These are phyloP conservation scores for Drosophila kurseongensis DNA, from an alignment of 1,140 invertebrate genomes.

Conservation along the genomic window DNA sequence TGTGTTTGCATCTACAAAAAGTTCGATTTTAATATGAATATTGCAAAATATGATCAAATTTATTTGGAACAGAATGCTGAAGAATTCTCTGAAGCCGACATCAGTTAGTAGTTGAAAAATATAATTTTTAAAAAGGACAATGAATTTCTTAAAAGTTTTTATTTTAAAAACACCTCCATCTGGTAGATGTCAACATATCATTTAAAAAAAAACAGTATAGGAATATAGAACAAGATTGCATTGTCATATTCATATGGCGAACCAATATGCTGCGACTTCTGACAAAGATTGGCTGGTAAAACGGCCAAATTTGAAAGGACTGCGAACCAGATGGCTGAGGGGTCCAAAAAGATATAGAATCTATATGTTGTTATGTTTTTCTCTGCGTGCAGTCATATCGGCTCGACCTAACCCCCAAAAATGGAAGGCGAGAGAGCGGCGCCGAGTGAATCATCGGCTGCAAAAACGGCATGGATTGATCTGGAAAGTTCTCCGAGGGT, in stretches of 20 bases:
- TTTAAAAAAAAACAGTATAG: not conserved
- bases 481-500: slow-evolving; percentile 32
- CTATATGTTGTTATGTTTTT: slow-evolving; percentile 20
- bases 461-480: slow-evolving; percentile 33
- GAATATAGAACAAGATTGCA: not conserved
- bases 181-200: not conserved
- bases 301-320: not conserved
- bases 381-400: slow-evolving; percentile 21
- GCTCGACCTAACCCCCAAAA: slow-evolving; percentile 55
- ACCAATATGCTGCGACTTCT: not conserved
- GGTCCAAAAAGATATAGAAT: slow-evolving; percentile 1
- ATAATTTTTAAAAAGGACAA: too few relatives aligned
- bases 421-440: slow-evolving; percentile 22
- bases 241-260: not conserved
- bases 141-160: not conserved
- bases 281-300: not conserved
- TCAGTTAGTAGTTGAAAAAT: too few relatives aligned
- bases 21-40: too few relatives aligned
- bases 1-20: too few relatives aligned
- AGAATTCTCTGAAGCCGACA: too few relatives aligned
- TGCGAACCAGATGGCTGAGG: not conserved
- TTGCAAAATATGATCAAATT: too few relatives aligned
- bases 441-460: slow-evolving; percentile 37
- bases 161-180: not conserved
- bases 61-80: too few relatives aligned